Percentiles rank a stretch among this genome's conserved stretches.
phyloP scores from a whole-genome alignment of 2,113 vertebrate species.

The Halichoeres trimaculatus region DNA sequence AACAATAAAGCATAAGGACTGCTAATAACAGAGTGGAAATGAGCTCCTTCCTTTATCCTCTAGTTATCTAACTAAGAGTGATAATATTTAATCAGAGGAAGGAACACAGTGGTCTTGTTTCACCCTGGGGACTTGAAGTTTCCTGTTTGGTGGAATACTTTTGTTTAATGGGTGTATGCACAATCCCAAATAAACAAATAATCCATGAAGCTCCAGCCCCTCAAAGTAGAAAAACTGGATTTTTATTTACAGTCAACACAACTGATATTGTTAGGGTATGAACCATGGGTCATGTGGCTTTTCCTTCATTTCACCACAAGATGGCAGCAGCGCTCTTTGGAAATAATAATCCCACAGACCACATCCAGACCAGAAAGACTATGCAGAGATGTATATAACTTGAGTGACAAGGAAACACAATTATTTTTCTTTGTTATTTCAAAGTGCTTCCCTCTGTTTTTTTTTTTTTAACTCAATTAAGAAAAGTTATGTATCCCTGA shows the following conservation, averaged over 20 bases:
- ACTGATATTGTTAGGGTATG: background rate
- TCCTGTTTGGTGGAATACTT: background rate
- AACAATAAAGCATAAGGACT: background rate
- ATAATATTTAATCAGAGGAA: background rate
- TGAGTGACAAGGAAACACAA: too few relatives aligned
- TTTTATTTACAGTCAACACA: background rate
- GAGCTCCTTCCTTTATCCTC: background rate
- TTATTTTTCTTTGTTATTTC: too few relatives aligned
- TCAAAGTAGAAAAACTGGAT: too few relatives aligned
- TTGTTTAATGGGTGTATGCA: background rate
- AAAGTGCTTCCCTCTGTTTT: too few relatives aligned
- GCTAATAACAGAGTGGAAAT: background rate
- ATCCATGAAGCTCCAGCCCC: too few relatives aligned
- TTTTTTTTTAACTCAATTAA: too few relatives aligned
- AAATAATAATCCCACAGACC: background rate
- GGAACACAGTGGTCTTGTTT: background rate
- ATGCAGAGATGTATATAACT: too few relatives aligned
- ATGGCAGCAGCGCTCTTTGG: constrained; percentile 31
- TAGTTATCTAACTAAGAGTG: background rate
- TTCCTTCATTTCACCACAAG: constrained; percentile 22
- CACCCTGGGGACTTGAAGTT: background rate
- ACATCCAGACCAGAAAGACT: too few relatives aligned
- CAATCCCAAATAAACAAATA: too few relatives aligned
- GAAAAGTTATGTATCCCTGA: too few relatives aligned
- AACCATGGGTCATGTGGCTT: background rate